Conservation (phyloP, 30 jellyfish, hydroid and myxozoan species). For the Euphysa ruthae region DNA sequence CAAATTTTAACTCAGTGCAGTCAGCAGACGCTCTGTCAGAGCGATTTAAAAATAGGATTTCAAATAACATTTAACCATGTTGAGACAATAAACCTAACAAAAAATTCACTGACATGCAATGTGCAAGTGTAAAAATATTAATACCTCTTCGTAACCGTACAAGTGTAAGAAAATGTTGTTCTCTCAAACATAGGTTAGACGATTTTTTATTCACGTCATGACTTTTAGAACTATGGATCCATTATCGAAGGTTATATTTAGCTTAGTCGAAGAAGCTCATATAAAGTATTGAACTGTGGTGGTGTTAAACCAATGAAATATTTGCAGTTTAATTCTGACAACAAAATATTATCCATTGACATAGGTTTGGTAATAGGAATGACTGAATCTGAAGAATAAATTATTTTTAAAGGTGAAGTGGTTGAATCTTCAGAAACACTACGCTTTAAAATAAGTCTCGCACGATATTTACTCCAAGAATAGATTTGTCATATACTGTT, state of each 20-base stretch:
- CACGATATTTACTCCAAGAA: slow-evolving; percentile 33
- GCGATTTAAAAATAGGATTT: slow-evolving; percentile 41
- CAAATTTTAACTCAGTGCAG: slow-evolving; percentile 48
- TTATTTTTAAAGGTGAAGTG: background rate
- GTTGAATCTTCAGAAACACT: background rate
- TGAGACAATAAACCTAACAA: slow-evolving; percentile 35
- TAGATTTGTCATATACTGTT: slow-evolving; percentile 20
- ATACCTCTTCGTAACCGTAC: slow-evolving; percentile 52
- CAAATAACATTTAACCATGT: slow-evolving; percentile 58
- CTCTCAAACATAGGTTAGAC: slow-evolving; percentile 18
- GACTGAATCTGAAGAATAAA: background rate
- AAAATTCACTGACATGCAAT: slow-evolving; percentile 40
- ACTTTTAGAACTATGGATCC: slow-evolving; percentile 20
- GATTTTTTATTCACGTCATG: background rate
- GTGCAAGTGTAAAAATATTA: slow-evolving; percentile 37
- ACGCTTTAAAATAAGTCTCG: slow-evolving; percentile 2
- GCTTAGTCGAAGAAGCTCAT: slow-evolving; percentile 60
- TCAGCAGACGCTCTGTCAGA: slow-evolving; percentile 36
- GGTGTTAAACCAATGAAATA: slow-evolving; percentile 43
- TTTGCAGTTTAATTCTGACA: background rate
- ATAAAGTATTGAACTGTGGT: slow-evolving; percentile 41
- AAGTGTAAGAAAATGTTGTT: slow-evolving; percentile 40
- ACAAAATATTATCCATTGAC: slow-evolving; percentile 18
- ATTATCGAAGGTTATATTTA: slow-evolving; percentile 29
- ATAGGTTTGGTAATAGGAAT: slow-evolving; percentile 5